phyloP scores from a whole-genome alignment of 2,888 invertebrate genomes.

The Odontocolon sp. region DNA sequence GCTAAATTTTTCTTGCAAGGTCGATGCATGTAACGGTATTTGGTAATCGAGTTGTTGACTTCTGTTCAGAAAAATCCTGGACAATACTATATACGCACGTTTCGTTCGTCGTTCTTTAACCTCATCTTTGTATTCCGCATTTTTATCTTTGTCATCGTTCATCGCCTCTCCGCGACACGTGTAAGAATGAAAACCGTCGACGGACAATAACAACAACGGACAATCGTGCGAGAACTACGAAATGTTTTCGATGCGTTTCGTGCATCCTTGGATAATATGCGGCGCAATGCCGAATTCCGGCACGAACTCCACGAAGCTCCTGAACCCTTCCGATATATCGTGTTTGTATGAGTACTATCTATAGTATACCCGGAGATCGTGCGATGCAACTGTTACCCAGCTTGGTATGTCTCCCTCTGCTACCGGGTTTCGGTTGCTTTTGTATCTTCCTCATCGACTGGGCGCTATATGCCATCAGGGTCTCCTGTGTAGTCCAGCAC shows the following conservation, averaged over 20 bases:
- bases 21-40: constrained; percentile 47
- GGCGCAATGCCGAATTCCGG: constrained; percentile 78
- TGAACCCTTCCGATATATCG: constrained; percentile 55
- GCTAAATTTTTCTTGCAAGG: constrained; percentile 40
- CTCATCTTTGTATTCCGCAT: constrained; percentile 23
- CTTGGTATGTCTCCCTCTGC: constrained; percentile 59
- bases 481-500: constrained; percentile 26
- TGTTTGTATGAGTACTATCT: constrained; percentile 31
- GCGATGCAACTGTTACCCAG: constrained; percentile 59
- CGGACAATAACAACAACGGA: constrained; percentile 69
- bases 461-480: constrained; percentile 16
- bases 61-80: background rate
- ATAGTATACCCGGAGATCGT: constrained; percentile 43
- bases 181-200: constrained; percentile 70
- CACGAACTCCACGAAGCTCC: constrained; percentile 65
- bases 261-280: constrained; percentile 80
- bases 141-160: constrained; percentile 19
- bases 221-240: constrained; percentile 75
- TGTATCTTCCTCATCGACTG: background rate
- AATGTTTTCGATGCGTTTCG: constrained; percentile 71
- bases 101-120: constrained; percentile 3
- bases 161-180: constrained; percentile 51
- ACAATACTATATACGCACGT: constrained; percentile 9
- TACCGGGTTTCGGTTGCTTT: background rate
- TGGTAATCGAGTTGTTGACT: constrained; percentile 13